phyloP scores from a whole-genome alignment of 30 jellyfish, hydroid and myxozoan genomes.

The Chrysaora quinquecirrha region DNA sequence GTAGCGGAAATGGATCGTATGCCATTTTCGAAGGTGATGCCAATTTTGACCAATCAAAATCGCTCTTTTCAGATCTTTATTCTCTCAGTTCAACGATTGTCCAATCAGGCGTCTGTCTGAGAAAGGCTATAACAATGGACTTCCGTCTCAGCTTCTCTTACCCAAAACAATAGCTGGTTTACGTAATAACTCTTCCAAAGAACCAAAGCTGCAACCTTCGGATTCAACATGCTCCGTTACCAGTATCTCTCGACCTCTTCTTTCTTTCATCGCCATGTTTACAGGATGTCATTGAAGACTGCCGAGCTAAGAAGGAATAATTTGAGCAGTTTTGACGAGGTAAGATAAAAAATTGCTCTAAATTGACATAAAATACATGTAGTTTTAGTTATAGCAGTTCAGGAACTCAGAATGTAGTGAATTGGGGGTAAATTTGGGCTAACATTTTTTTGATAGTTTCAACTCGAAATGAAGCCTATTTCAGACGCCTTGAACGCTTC shows the following conservation, averaged over 20 bases:
- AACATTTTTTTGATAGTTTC: constrained; percentile 23
- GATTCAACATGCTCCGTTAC: constrained; percentile 33
- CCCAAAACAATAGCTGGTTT: background rate
- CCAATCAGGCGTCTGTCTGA: background rate
- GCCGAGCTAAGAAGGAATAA: constrained; percentile 1
- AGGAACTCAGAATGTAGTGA: background rate
- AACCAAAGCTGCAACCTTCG: constrained; percentile 8
- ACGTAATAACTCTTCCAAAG: background rate
- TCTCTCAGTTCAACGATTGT: background rate
- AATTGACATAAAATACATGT: background rate
- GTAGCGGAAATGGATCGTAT: background rate
- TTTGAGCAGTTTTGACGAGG: background rate
- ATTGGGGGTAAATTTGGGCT: constrained; percentile 35
- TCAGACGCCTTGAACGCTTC: constrained; percentile 56
- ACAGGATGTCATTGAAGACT: constrained; percentile 26
- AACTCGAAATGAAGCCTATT: constrained; percentile 56
- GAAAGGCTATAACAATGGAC: background rate
- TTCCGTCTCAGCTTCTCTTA: background rate
- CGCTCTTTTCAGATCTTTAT: background rate
- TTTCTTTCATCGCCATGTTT: constrained; percentile 66
- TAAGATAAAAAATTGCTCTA: background rate
- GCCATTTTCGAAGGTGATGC: background rate
- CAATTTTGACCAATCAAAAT: background rate
- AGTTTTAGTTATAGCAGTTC: background rate
- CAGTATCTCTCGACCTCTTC: constrained; percentile 42